Percentiles rank a stretch among this genome's conserved stretches.
phyloP scores from a whole-genome alignment of 2,888 invertebrate species.

The Drosophila falleni region DNA sequence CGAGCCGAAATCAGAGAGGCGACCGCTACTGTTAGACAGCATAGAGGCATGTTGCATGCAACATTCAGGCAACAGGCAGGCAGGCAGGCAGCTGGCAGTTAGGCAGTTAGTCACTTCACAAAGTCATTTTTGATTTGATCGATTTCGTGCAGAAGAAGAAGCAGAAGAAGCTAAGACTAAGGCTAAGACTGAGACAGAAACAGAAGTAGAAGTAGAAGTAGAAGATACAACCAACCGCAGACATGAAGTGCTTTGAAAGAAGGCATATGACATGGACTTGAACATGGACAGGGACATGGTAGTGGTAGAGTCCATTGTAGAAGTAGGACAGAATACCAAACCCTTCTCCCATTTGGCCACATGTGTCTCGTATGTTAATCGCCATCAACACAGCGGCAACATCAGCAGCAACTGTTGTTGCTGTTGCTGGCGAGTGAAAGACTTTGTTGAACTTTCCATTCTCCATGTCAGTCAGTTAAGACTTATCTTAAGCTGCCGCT shows the following conservation, averaged over 20 bases:
- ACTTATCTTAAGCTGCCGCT: slow-evolving; percentile 66
- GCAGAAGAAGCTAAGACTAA: slow-evolving; percentile 14
- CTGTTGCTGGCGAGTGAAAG: slow-evolving; percentile 52
- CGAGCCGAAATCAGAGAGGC: slow-evolving; percentile 68
- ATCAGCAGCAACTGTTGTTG: slow-evolving; percentile 20
- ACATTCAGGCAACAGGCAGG: slow-evolving; percentile 50
- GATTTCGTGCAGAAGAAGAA: slow-evolving; percentile 77
- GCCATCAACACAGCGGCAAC: slow-evolving; percentile 43
- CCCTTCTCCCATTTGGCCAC: slow-evolving; percentile 68
- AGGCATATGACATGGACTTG: slow-evolving; percentile 74
- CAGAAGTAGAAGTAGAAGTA: slow-evolving; percentile 21
- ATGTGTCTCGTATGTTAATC: slow-evolving; percentile 72
- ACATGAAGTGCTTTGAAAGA: slow-evolving; percentile 65
- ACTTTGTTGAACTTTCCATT: slow-evolving; percentile 74
- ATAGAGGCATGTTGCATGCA: slow-evolving; percentile 58
- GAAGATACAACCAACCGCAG: slow-evolving; percentile 32
- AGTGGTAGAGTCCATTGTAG: slow-evolving; percentile 18
- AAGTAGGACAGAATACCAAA: slow-evolving; percentile 71
- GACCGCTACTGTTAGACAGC: slow-evolving; percentile 74
- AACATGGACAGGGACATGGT: slow-evolving; percentile 67
- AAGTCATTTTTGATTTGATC: slow-evolving; percentile 83
- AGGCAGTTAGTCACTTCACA: slow-evolving; percentile 80
- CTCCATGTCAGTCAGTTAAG: slow-evolving; percentile 65
- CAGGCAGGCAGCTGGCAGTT: slow-evolving; percentile 66
- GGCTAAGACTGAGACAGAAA: slow-evolving; percentile 1